Conservation (phyloP, 2,888 invertebrate species). For the Ganaspis brasiliensis region DNA sequence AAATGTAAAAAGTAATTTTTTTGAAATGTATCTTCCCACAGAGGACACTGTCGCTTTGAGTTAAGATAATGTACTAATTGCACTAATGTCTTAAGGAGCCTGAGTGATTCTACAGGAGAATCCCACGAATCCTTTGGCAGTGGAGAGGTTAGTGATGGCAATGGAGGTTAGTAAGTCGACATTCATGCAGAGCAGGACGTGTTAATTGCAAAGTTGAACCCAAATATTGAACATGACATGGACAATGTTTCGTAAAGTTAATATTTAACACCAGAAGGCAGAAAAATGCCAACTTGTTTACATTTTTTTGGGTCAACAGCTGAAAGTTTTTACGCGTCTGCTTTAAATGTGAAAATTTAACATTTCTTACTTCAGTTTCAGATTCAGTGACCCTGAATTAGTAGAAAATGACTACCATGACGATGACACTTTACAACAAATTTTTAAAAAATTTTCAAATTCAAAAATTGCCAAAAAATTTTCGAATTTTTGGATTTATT, state of each 20-base stretch:
- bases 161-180: conserved; percentile 15
- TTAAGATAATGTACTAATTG: conserved; percentile 21
- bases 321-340: no score
- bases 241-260: neutral
- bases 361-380: no score
- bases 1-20: neutral
- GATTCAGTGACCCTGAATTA: neutral
- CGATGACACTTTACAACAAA: neutral
- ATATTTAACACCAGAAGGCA: no score
- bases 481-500: no score
- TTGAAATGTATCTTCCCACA: conserved; percentile 7
- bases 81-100: conserved; percentile 15
- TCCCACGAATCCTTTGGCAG: conserved; percentile 18
- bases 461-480: no score
- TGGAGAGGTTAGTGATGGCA: no score
- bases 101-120: neutral
- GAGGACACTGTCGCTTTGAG: neutral
- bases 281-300: no score
- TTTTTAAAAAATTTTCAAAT: neutral
- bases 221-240: conserved; percentile 2
- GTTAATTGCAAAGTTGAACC: neutral
- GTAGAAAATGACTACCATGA: conserved; percentile 20
- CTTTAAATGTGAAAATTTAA: no score
- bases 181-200: conserved; percentile 7
- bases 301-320: no score